phyloP scores from a whole-genome alignment of 2,888 invertebrate genomes.

The Apotomis turbidana region DNA sequence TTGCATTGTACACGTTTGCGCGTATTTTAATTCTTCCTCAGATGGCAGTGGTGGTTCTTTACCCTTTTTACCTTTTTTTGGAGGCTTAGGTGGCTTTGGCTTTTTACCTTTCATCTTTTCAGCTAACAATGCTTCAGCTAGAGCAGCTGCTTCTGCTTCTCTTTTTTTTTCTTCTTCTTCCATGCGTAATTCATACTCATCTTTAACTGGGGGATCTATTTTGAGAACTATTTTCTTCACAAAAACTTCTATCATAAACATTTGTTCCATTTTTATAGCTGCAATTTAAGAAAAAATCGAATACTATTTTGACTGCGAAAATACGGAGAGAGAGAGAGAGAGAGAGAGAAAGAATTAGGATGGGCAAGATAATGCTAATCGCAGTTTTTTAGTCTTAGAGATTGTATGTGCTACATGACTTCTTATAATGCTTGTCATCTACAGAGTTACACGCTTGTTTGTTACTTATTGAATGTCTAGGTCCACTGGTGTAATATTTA shows the following conservation, averaged over 20 bases:
- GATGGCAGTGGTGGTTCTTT: conserved; percentile 73
- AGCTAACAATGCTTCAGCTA: conserved; percentile 43
- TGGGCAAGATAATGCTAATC: too few species aligned
- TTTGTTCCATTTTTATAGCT: conserved; percentile 69
- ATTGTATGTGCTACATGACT: too few species aligned
- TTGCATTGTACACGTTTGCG: conserved; percentile 76
- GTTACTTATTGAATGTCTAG: too few species aligned
- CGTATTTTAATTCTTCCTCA: conserved; percentile 78
- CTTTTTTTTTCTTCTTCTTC: conserved; percentile 67
- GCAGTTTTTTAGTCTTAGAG: too few species aligned
- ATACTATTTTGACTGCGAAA: too few species aligned
- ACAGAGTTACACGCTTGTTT: too few species aligned
- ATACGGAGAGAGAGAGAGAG: too few species aligned
- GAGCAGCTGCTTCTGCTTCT: conserved; percentile 64
- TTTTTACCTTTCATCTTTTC: conserved; percentile 56
- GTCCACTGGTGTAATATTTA: too few species aligned
- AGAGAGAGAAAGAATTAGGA: too few species aligned
- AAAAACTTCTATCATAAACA: conserved; percentile 78
- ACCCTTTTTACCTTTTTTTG: conserved; percentile 66
- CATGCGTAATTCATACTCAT: conserved; percentile 71
- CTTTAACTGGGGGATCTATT: conserved; percentile 73
- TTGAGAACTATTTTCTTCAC: conserved; percentile 75
- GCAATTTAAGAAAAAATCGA: neutral
- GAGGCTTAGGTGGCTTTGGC: conserved; percentile 49
- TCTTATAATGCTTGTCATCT: too few species aligned